phyloP scores from a whole-genome alignment of 2,797 vertebrate species.

The Arnoldichthys spilopterus region DNA sequence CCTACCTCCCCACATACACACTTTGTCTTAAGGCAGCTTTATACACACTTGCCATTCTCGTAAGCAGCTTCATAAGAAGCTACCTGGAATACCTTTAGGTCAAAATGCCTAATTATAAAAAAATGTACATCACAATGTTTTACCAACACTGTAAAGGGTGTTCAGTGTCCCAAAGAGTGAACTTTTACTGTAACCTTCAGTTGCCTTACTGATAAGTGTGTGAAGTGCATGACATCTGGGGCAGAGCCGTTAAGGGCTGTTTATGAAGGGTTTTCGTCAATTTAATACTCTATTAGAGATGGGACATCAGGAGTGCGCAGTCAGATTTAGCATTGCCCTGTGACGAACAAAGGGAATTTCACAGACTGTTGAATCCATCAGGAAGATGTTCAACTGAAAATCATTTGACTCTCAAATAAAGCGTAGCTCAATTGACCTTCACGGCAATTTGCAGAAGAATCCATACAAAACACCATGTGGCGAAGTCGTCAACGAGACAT shows the following conservation, averaged over 20 bases:
- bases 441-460: slow-evolving; percentile 15
- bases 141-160: background rate
- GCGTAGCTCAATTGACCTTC: slow-evolving; percentile 8
- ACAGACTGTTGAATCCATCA: slow-evolving; percentile 25
- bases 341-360: background rate
- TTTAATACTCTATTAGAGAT: no score
- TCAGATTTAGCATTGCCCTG: slow-evolving; percentile 14
- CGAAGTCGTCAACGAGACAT: slow-evolving; percentile 28
- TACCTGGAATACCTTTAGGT: background rate
- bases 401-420: slow-evolving; percentile 48
- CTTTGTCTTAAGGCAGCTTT: background rate
- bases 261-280: background rate
- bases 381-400: slow-evolving; percentile 15
- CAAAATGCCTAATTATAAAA: background rate
- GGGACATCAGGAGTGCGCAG: background rate
- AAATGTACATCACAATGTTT: no score
- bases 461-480: slow-evolving; percentile 4
- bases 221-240: background rate
- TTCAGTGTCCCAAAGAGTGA: background rate
- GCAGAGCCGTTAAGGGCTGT: background rate
- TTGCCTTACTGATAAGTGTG: background rate
- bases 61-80: background rate
- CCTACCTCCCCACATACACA: no score
- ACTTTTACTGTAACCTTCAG: background rate
- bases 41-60: background rate